phyloP scores from a whole-genome alignment of 2,797 vertebrate species.

The Anguilla marmorata region DNA sequence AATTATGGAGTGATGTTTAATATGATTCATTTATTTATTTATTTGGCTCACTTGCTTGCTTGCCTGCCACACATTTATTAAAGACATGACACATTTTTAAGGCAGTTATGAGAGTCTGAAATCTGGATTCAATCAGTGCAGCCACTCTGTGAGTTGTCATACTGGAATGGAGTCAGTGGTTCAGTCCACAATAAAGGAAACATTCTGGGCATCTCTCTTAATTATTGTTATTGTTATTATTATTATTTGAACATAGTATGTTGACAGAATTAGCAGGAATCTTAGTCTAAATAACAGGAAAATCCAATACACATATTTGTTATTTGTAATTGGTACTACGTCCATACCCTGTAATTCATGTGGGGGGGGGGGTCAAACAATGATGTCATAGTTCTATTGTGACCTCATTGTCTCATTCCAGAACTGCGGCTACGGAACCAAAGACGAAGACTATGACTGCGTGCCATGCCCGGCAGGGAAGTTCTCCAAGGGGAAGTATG shows the following conservation, averaged over 20 bases:
- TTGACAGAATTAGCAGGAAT: not conserved
- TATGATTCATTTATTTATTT: not conserved
- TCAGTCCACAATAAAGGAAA: not conserved
- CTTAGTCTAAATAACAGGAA: not conserved
- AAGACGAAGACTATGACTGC: constrained; percentile 89
- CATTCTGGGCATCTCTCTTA: not conserved
- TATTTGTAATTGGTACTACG: not conserved
- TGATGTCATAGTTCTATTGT: not conserved
- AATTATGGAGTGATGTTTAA: not conserved
- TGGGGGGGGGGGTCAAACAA: not conserved
- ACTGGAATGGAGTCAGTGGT: not conserved
- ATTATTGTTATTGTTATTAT: not conserved
- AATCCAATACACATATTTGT: no score
- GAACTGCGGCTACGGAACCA: constrained; percentile 89
- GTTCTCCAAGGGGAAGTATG: constrained; percentile 94
- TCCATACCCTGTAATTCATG: not conserved
- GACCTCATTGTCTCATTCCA: constrained; percentile 52
- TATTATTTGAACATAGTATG: not conserved
- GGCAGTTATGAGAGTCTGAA: constrained; percentile 9
- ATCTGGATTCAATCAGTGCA: constrained; percentile 10
- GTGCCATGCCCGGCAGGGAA: constrained; percentile 86
- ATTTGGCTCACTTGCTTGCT: not conserved
- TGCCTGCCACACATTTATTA: constrained; percentile 15
- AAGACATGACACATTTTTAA: not conserved
- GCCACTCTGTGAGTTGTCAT: not conserved